phyloP scores from a whole-genome alignment of 2,888 invertebrate genomes.

The Idaea straminata region DNA sequence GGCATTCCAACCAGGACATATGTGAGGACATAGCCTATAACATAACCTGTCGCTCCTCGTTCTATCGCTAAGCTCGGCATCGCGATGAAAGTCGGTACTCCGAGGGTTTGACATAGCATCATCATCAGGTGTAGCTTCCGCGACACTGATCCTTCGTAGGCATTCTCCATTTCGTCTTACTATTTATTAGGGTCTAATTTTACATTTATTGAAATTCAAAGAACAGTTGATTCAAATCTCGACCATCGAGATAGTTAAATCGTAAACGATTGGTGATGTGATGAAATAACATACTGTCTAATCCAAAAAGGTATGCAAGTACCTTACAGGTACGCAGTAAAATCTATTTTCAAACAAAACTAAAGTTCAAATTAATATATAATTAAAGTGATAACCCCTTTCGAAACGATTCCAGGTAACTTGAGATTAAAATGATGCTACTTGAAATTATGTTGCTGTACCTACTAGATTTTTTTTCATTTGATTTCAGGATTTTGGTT shows the following conservation, averaged over 20 bases:
- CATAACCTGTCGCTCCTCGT: constrained; percentile 47
- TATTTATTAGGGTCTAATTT: not conserved
- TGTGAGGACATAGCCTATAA: constrained; percentile 35
- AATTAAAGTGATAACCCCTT: too few relatives aligned
- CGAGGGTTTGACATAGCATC: constrained; percentile 47
- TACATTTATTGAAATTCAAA: not conserved
- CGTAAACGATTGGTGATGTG: too few relatives aligned
- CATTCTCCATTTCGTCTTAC: constrained; percentile 9
- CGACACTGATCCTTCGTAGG: constrained; percentile 21
- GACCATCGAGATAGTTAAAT: not conserved
- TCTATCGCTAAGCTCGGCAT: constrained; percentile 42
- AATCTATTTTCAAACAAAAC: too few relatives aligned
- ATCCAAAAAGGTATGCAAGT: too few relatives aligned
- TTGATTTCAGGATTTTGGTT: too few relatives aligned
- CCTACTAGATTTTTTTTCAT: too few relatives aligned
- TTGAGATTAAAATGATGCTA: too few relatives aligned
- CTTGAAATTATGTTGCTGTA: too few relatives aligned
- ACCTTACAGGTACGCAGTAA: too few relatives aligned
- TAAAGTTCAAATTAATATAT: too few relatives aligned
- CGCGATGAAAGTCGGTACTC: constrained; percentile 38
- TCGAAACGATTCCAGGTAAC: too few relatives aligned
- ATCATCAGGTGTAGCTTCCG: constrained; percentile 39
- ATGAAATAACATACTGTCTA: too few relatives aligned
- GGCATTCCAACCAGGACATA: constrained; percentile 58
- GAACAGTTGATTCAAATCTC: not conserved